A percentile compares a stretch with the other conserved stretches of the same genome.
Conservation (phyloP, 2,113 vertebrate genomes). For the Suricata suricatta region DNA sequence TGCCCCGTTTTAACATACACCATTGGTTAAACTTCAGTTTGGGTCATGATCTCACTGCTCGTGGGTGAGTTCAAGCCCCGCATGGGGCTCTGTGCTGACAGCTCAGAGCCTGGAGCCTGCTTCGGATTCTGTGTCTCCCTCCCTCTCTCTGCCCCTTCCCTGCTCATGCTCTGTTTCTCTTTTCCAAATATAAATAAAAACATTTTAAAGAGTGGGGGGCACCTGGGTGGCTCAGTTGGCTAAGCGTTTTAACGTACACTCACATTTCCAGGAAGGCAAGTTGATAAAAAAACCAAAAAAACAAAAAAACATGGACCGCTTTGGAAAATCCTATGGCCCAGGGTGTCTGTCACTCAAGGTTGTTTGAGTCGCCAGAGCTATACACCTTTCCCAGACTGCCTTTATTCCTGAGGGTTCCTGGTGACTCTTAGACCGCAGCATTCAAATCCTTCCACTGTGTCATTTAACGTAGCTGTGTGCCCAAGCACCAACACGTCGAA, state of each 20-base stretch:
- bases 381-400: background rate
- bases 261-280: background rate
- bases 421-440: background rate
- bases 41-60: no score
- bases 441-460: no score
- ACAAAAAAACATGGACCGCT: background rate
- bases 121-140: no score
- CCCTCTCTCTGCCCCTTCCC: no score
- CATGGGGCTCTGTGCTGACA: no score
- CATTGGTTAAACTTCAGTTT: no score
- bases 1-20: background rate
- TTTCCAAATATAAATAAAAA: no score
- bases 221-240: no score
- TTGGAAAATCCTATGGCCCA: background rate
- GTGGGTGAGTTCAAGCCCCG: no score
- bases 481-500: background rate
- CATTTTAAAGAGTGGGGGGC: no score
- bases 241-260: background rate
- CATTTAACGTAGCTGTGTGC: background rate
- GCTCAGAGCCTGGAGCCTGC: no score
- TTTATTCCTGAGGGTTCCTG: background rate
- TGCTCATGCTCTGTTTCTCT: no score
- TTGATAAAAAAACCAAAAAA: background rate
- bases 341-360: background rate
- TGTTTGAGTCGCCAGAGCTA: background rate